These are phyloP conservation scores for Darevskia nairensis DNA, from an alignment of 2,797 vertebrate species.

Conservation along the genomic window DNA sequence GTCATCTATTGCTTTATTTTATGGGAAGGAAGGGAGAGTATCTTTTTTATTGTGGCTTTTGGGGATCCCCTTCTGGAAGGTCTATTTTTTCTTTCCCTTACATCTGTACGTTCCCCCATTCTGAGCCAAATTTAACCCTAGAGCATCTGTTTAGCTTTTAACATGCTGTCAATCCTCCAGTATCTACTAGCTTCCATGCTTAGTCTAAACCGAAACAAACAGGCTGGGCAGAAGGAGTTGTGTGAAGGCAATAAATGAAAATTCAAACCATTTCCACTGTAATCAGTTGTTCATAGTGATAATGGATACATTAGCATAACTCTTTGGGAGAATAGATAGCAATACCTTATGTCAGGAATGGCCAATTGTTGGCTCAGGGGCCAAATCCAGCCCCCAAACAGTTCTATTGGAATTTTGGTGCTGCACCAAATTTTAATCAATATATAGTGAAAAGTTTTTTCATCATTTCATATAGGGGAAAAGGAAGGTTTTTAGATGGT, in stretches of 20 bases:
- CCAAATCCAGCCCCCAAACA: background rate
- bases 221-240: background rate
- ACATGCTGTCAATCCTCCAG: constrained; percentile 42
- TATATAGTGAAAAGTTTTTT: background rate
- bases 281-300: background rate
- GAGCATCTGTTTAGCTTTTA: constrained; percentile 47
- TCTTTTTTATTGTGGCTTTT: constrained; percentile 36
- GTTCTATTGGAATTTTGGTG: background rate
- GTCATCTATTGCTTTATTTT: constrained; percentile 59
- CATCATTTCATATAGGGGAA: background rate
- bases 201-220: constrained; percentile 51
- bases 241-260: fast-evolving
- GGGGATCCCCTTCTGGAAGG: background rate
- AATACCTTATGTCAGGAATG: background rate
- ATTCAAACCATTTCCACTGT: constrained; percentile 37
- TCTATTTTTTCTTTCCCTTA: constrained; percentile 30
- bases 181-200: constrained; percentile 36
- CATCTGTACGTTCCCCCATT: constrained; percentile 39
- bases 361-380: background rate
- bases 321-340: background rate
- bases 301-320: background rate
- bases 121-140: constrained; percentile 42
- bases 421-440: background rate
- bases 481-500: background rate
- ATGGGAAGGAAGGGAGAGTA: constrained; percentile 47